Conservation (phyloP, 2,888 invertebrate genomes). For the Dorcus parallelipipedus region DNA sequence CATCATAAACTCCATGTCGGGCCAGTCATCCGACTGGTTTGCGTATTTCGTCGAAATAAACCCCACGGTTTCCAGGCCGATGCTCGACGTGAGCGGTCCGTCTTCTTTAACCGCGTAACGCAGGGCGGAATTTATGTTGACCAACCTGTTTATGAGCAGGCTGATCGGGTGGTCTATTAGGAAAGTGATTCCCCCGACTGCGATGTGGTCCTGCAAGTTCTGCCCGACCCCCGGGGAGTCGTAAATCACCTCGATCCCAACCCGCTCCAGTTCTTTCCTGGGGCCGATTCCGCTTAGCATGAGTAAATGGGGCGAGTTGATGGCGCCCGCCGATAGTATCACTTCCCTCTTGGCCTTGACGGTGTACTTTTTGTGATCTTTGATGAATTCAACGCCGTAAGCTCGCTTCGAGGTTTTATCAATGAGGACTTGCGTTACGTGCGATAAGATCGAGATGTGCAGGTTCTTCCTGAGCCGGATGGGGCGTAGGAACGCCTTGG, state of each 20-base stretch:
- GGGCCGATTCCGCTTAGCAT: conserved; percentile 88
- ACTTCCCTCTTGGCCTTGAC: conserved; percentile 75
- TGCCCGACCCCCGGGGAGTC: conserved; percentile 81
- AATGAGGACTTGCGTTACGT: conserved; percentile 70
- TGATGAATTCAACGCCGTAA: conserved; percentile 72
- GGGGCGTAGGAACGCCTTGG: conserved; percentile 82
- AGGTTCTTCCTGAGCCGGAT: conserved; percentile 73
- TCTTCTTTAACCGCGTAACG: conserved; percentile 83
- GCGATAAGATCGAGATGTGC: conserved; percentile 76
- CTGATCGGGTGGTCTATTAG: conserved; percentile 77
- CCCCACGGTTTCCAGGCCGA: conserved; percentile 83
- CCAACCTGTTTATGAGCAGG: conserved; percentile 74
- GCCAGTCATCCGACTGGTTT: conserved; percentile 83
- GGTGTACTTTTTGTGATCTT: conserved; percentile 59
- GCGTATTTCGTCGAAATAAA: conserved; percentile 88
- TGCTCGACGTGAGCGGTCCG: conserved; percentile 81
- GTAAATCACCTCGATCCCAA: conserved; percentile 69
- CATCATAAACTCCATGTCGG: conserved; percentile 89
- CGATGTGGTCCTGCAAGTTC: conserved; percentile 88
- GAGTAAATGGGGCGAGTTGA: conserved; percentile 87
- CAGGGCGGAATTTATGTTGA: conserved; percentile 78
- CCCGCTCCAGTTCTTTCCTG: conserved; percentile 64
- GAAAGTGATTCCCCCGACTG: conserved; percentile 80
- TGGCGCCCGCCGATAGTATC: conserved; percentile 83
- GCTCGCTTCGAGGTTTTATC: conserved; percentile 70